Base-by-base conservation (phyloP, 1,140 invertebrate species). In the Pseudomyrmex gracilis region DNA sequence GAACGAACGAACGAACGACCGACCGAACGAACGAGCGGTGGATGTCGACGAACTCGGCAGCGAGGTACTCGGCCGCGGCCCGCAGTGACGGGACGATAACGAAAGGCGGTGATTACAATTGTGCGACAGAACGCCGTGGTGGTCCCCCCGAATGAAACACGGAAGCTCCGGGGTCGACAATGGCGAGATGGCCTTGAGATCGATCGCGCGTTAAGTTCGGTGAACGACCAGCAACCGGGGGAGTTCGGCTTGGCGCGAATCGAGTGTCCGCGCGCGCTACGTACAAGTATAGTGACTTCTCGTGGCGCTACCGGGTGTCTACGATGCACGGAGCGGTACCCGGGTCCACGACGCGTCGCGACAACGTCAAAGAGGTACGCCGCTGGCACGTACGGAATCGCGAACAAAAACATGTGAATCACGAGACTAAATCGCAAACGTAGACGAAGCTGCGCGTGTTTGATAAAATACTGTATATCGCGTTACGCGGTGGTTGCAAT, bases 131-230 rank as follows among this genome's bases (percentile, higher is more conserved):
- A 66, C 47, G 10, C 20, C 45, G 5, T 34, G 55, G 51, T 83
- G 64, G 49, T 70, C 63, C 86, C 63, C 53, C 68, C 64, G 15
- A 17, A 20, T 20, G 2, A 24, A 13, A 70, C 49, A 53, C 86
- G 86, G 85, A 87, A 87, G 85, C 66, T 55, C 49, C 73, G 47
- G 77, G 73, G 85, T 80, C 86, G 64, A 87, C 85, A 84, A 87
- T 87, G 86, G 86, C 85, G 86, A 74, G 76, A 12, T 70, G 76
- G 76, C 76, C 76, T 78, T 78, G 76, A 78, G 76, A 70, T 78
- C 64, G 80, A 83, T 66, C 47, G 73, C 73, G 58, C 73, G 51
- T 15, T 61, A 57, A 68, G 74, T 45, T 22, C 17, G 57, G 73
- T 58, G 76, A 70, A 71, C 51, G 73, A 17, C 47, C 63, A 34